phyloP scores from a whole-genome alignment of 2,797 vertebrate species.

The Takifugu ocellatus region DNA sequence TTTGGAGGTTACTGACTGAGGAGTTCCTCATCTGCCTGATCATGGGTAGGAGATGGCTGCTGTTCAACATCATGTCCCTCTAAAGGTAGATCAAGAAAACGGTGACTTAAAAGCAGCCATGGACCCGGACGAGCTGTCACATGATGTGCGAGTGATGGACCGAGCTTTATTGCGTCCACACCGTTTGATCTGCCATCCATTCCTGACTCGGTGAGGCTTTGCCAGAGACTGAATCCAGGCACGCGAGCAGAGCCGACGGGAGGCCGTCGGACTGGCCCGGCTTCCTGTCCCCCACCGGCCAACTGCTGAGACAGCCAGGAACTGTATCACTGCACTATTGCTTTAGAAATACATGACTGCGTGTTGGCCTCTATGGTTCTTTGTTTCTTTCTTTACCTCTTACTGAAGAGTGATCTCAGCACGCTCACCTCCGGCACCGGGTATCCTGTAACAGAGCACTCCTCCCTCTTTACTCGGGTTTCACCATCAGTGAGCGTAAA shows the following conservation, averaged over 20 bases:
- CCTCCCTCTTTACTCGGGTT: neutral
- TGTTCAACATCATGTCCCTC: constrained; percentile 49
- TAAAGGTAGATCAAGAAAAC: constrained; percentile 10
- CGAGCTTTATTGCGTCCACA: constrained; percentile 13
- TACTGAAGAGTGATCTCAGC: constrained; percentile 11
- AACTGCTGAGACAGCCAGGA: constrained; percentile 18
- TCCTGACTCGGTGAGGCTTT: neutral
- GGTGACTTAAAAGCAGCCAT: neutral
- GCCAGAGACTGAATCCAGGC: constrained; percentile 6
- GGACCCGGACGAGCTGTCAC: too few species aligned
- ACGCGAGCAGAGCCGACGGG: constrained; percentile 5
- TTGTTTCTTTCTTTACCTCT: constrained; percentile 38
- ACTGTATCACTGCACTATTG: too few species aligned
- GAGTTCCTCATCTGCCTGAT: constrained; percentile 55
- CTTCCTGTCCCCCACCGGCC: neutral
- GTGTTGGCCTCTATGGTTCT: neutral
- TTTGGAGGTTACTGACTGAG: constrained; percentile 56
- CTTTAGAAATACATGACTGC: neutral
- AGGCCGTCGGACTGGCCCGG: neutral
- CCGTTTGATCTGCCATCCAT: constrained; percentile 12
- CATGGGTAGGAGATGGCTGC: constrained; percentile 43
- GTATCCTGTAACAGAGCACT: constrained; percentile 44
- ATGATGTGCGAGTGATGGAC: too few species aligned
- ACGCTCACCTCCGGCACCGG: constrained; percentile 2
- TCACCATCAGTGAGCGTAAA: neutral